Conservation (phyloP, 2,797 vertebrate species). For the Sternotherus odoratus region DNA sequence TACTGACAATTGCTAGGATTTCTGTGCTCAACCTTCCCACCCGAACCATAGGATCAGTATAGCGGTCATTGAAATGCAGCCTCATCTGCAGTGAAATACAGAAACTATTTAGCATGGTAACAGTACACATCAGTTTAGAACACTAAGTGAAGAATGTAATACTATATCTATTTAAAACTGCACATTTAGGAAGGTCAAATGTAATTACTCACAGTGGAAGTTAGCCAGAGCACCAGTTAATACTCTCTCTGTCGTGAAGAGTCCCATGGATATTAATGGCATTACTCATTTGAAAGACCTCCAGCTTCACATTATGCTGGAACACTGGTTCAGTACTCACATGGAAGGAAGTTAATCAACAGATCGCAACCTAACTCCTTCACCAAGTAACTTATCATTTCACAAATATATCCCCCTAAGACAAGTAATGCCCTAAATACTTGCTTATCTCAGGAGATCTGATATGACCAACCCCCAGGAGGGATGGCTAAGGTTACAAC, state of each 20-base stretch:
- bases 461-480: background rate
- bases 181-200: background rate
- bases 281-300: background rate
- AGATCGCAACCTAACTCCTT: too few species aligned
- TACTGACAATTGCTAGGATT: background rate
- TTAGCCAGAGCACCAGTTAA: background rate
- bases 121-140: background rate
- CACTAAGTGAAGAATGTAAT: background rate
- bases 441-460: slow-evolving; percentile 18
- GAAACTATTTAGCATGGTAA: background rate
- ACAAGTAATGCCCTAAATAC: slow-evolving; percentile 51
- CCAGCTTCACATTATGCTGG: background rate
- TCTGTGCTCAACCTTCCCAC: background rate
- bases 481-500: slow-evolving; percentile 8
- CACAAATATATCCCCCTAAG: background rate
- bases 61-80: background rate
- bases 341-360: too few species aligned
- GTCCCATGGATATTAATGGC: rapidly evolving
- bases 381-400: background rate
- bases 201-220: background rate
- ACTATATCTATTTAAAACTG: background rate
- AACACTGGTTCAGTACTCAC: background rate
- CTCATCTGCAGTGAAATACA: background rate
- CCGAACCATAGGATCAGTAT: background rate
- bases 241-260: background rate